Conservation (phyloP, 1,140 invertebrate genomes). For the Saccostrea echinata region DNA sequence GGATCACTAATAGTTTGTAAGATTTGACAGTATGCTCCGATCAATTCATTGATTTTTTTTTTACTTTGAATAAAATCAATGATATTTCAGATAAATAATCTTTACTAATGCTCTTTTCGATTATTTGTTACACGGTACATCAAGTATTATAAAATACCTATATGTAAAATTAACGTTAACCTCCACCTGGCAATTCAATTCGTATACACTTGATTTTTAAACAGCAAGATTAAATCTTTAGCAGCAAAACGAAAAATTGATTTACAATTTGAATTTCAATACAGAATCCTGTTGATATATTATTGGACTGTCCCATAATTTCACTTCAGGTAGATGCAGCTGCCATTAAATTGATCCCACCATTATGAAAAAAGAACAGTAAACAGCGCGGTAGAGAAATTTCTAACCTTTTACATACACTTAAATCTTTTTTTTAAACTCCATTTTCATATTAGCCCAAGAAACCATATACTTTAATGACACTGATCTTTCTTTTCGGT, state of each 20-base stretch:
- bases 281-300: neutral
- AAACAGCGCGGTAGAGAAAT: neutral
- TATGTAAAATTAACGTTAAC: neutral
- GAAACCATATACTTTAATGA: conserved; percentile 31
- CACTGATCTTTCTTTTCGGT: neutral
- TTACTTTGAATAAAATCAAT: conserved; percentile 18
- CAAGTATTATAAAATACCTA: too few relatives aligned
- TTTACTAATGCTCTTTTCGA: neutral
- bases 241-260: neutral
- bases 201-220: neutral
- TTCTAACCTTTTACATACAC: conserved; percentile 8
- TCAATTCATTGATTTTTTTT: conserved; percentile 25
- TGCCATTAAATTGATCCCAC: neutral
- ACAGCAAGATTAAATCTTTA: neutral
- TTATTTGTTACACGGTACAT: neutral
- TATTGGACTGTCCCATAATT: neutral
- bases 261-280: conserved; percentile 26
- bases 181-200: neutral
- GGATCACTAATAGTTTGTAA: neutral
- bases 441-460: conserved; percentile 7
- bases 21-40: neutral
- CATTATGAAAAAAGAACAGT: neutral
- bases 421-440: neutral
- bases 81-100: neutral
- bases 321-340: neutral